Evolutionary conservation across 2,113 vertebrate species (phyloP), one percentile per base, ranked within the genome.

Genomic region (Antigone vipio): DNA sequence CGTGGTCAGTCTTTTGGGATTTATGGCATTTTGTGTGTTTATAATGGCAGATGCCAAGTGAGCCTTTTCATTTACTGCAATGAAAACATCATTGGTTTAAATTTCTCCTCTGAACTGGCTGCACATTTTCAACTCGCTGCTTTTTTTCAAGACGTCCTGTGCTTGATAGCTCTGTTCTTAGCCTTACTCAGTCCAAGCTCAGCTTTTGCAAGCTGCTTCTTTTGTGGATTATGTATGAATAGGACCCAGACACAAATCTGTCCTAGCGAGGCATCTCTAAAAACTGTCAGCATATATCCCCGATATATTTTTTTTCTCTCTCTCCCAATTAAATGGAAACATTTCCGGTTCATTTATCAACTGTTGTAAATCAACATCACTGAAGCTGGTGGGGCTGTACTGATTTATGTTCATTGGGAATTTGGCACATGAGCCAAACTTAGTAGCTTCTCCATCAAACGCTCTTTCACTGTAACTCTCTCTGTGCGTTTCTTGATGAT

Each of bases 31-130:
- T 74, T 87, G 15, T 89, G 79, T 80, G 56, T 92, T 91, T 89
- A 35, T 62, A 89, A 89, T 42, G 45, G 49, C 59, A 91, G 69
- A 91, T 89, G 42, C 44, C 92, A 86, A 93, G 68, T 35, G 44
- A 93, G 32, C 24, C 32, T 34, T 94, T 91, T 85, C 18, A 5
- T 95, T 97, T 91, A 78, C 50, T 68, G 49, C 52, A 76, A 58
- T 23, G 42, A 97, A 93, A 96, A 83, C 67, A 92, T 40, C 9
- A 15, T 83, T 67, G 59, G 32, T 91, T 85, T 42, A 86, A 75
- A 85, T 79, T 89, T 97, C 69, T 92, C 29, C 56, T 95, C 32
- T 96, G 85, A 92, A 78, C 73, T 89, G 42, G n/a, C 49, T 58
- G 27, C 52, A 72, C 24, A 26, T 78, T 83, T 96, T 88, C 74